phyloP scores from a whole-genome alignment of 2,113 vertebrate genomes.

The Passer domesticus region DNA sequence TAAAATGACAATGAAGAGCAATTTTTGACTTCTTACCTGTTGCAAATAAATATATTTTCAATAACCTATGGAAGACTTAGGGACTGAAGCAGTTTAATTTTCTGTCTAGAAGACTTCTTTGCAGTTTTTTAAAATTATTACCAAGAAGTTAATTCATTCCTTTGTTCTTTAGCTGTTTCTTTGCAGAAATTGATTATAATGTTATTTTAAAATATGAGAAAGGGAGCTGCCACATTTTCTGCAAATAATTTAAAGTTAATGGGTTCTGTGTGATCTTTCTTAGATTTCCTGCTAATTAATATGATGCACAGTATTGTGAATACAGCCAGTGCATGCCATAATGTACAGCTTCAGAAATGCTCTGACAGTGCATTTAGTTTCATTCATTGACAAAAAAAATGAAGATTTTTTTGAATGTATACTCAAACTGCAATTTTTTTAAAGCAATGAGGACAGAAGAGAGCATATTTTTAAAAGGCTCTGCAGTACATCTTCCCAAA shows the following conservation, averaged over 20 bases:
- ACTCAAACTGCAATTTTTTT: background rate
- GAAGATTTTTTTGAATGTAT: background rate
- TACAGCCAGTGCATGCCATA: background rate
- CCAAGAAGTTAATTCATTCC: background rate
- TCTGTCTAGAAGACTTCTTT: background rate
- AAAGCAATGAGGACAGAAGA: background rate
- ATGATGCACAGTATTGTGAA: background rate
- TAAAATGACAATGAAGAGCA: background rate
- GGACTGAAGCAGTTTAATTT: background rate
- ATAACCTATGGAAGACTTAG: background rate
- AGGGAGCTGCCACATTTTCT: background rate
- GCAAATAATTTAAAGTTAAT: slow-evolving; percentile 36
- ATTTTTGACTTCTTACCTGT: background rate
- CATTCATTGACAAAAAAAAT: background rate
- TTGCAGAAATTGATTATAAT: background rate
- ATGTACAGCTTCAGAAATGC: background rate
- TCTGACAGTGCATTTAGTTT: background rate
- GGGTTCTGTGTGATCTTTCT: background rate
- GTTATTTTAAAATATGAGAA: slow-evolving; percentile 16
- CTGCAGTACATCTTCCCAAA: background rate
- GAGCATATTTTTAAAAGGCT: background rate
- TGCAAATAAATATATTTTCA: background rate
- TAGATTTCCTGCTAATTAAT: slow-evolving; percentile 26
- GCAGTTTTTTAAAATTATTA: background rate
- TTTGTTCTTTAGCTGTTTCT: background rate